phyloP scores from a whole-genome alignment of 2,888 invertebrate genomes.

The Parnassius glacialis region DNA sequence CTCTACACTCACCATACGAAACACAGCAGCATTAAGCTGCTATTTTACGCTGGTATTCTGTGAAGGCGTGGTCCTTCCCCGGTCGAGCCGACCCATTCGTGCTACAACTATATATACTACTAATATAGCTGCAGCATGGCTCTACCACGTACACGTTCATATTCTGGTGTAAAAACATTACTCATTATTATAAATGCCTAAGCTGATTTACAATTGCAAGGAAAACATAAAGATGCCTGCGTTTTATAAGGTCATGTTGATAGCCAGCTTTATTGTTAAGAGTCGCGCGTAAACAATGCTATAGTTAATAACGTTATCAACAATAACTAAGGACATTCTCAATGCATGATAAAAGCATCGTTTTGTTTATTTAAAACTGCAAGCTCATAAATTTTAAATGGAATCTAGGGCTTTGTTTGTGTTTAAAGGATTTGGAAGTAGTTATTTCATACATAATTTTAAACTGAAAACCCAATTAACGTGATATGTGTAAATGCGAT shows the following conservation, averaged over 20 bases:
- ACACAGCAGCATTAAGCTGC: too few relatives aligned
- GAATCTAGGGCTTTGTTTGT: slow-evolving; percentile 20
- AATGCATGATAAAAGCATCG: slow-evolving; percentile 32
- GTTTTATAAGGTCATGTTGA: slow-evolving; percentile 48
- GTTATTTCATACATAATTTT: slow-evolving; percentile 19
- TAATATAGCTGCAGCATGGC: too few relatives aligned
- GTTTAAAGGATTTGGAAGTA: slow-evolving; percentile 24
- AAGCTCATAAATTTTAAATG: slow-evolving; percentile 1
- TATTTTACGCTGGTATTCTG: too few relatives aligned
- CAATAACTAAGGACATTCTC: slow-evolving; percentile 40
- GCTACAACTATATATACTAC: too few relatives aligned
- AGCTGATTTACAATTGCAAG: slow-evolving; percentile 6
- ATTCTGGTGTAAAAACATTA: too few relatives aligned
- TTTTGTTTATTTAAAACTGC: slow-evolving; percentile 20
- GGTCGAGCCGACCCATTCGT: too few relatives aligned
- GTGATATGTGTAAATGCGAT: slow-evolving; percentile 20
- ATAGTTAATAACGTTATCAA: slow-evolving; percentile 39
- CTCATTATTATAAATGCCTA: not conserved
- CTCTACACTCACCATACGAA: too few relatives aligned
- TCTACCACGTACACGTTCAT: too few relatives aligned
- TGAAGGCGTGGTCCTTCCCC: too few relatives aligned
- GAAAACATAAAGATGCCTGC: slow-evolving; percentile 32
- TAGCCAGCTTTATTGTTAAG: slow-evolving; percentile 35
- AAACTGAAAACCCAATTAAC: slow-evolving; percentile 20
- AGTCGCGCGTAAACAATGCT: slow-evolving; percentile 45